Evolutionary conservation across 1,140 invertebrate species (phyloP).

Genomic region (Cotesia chilonis): DNA sequence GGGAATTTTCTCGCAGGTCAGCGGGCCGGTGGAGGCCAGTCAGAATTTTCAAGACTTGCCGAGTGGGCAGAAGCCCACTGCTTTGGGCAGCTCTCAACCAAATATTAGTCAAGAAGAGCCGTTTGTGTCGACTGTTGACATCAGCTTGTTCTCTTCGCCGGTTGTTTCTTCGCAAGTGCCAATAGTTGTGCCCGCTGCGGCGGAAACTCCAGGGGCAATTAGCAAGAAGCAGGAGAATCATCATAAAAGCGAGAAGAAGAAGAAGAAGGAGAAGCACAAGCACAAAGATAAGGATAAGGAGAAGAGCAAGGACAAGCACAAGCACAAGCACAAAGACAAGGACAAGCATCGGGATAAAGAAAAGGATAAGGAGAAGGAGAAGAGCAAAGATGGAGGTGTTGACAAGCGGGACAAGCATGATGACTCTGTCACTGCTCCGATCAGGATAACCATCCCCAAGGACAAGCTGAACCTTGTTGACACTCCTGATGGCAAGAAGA

Average conservation of each 20-base stretch:
- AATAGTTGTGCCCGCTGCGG: not conserved
- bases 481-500: slow-evolving; percentile 46
- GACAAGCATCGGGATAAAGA: slow-evolving; percentile 67
- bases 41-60: no score
- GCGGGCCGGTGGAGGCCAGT: no score
- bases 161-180: slow-evolving; percentile 36
- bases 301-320: slow-evolving; percentile 68
- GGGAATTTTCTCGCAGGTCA: slow-evolving; percentile 18
- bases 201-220: not conserved
- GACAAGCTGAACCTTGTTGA: slow-evolving; percentile 67
- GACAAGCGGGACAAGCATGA: slow-evolving; percentile 27
- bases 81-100: no score
- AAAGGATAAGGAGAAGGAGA: slow-evolving; percentile 51
- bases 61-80: no score
- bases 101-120: slow-evolving; percentile 10
- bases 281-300: slow-evolving; percentile 64
- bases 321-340: slow-evolving; percentile 71
- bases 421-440: slow-evolving; percentile 55
- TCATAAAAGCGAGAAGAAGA: slow-evolving; percentile 70
- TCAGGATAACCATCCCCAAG: slow-evolving; percentile 76
- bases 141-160: slow-evolving; percentile 41
- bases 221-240: slow-evolving; percentile 60
- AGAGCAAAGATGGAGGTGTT: not conserved
- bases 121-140: slow-evolving; percentile 47
- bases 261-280: slow-evolving; percentile 73